A percentile compares a stretch with the other conserved stretches of the same genome.
Evolutionary conservation across 2,888 invertebrate species (phyloP).

Genomic region (Stegana nigrithorax): DNA sequence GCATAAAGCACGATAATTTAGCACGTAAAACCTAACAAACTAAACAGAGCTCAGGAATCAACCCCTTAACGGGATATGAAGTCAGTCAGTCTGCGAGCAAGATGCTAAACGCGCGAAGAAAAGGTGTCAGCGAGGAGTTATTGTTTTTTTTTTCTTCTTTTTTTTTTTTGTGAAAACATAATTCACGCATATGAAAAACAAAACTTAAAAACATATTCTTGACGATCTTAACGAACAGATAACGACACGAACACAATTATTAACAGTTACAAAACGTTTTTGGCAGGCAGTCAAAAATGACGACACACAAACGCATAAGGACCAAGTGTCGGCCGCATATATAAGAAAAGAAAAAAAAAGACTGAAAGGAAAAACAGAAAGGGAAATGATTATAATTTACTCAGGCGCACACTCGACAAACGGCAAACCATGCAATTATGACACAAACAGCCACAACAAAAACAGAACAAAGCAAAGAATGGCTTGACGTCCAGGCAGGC

Average conservation of each 20-base stretch:
- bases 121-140: conserved; percentile 17
- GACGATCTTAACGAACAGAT: conserved; percentile 46
- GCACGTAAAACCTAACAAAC: conserved; percentile 36
- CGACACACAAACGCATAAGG: not conserved
- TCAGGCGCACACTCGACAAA: too few relatives aligned
- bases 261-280: conserved; percentile 26
- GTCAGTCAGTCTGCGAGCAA: not conserved
- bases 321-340: too few relatives aligned
- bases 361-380: conserved; percentile 19
- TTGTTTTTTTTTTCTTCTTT: not conserved
- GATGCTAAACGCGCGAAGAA: conserved; percentile 18
- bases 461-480: not conserved
- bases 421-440: conserved; percentile 53
- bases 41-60: conserved; percentile 24
- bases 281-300: not conserved
- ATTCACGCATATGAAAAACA: conserved; percentile 48
- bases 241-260: conserved; percentile 50
- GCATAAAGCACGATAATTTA: conserved; percentile 45
- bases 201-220: conserved; percentile 48
- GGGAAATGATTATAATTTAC: conserved; percentile 52
- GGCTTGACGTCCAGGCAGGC: conserved; percentile 31
- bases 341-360: conserved; percentile 5
- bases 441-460: conserved; percentile 41
- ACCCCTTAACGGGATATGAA: conserved; percentile 34
- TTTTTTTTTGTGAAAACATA: conserved; percentile 34